Conservation (phyloP, 2,113 vertebrate genomes). For the Phylloscopus whistleri region DNA sequence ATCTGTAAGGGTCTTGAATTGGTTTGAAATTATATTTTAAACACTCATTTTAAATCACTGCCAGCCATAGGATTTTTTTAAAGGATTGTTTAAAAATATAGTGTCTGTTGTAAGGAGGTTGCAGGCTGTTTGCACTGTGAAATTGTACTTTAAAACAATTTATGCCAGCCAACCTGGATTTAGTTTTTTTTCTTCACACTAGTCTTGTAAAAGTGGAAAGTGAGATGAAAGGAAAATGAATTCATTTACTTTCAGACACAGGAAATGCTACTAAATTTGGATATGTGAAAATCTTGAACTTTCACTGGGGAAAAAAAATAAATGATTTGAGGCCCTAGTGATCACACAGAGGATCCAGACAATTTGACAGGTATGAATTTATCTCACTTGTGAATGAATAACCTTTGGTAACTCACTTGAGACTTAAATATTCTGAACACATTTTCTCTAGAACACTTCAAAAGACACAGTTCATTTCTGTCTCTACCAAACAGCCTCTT, state of each 20-base stretch:
- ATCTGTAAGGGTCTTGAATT: neutral
- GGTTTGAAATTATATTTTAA: neutral
- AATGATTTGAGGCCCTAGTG: constrained; percentile 77
- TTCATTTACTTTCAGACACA: constrained; percentile 70
- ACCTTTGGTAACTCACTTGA: constrained; percentile 79
- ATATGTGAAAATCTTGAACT: constrained; percentile 74
- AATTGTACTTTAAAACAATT: neutral
- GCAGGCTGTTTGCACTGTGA: neutral
- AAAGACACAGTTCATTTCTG: constrained; percentile 76
- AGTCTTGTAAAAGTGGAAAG: constrained; percentile 38
- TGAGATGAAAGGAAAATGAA: constrained; percentile 68
- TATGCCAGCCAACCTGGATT: neutral
- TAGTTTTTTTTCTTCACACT: neutral
- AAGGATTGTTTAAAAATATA: neutral
- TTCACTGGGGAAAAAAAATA: constrained; percentile 71
- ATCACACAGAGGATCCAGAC: constrained; percentile 77
- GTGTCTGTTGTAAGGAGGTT: neutral
- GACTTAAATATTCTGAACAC: constrained; percentile 79
- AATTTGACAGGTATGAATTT: constrained; percentile 83
- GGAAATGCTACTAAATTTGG: constrained; percentile 72
- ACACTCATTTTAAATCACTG: neutral
- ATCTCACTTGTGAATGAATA: constrained; percentile 82
- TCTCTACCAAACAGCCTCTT: constrained; percentile 68
- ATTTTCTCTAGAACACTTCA: constrained; percentile 80
- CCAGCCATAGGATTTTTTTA: neutral